These are phyloP conservation scores for Cyphomyrus discorhynchus DNA, from an alignment of 2,113 vertebrate species.

Conservation along the genomic window DNA sequence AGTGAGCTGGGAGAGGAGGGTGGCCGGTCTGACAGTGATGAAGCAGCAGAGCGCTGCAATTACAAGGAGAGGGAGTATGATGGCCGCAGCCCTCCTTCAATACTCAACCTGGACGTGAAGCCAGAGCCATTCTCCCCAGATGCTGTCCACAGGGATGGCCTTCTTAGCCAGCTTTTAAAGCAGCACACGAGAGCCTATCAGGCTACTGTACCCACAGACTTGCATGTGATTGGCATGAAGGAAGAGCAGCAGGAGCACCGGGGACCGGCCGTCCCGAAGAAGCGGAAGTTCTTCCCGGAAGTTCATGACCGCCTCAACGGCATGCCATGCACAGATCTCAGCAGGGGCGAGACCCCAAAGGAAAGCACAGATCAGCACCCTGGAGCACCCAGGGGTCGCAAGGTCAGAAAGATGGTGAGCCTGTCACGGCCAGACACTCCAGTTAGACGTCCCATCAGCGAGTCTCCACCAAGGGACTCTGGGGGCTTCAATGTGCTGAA, in stretches of 20 bases:
- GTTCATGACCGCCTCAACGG: conserved; percentile 44
- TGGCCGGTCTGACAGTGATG: conserved; percentile 39
- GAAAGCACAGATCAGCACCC: conserved; percentile 30
- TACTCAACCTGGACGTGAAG: conserved; percentile 56
- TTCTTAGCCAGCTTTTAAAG: conserved; percentile 70
- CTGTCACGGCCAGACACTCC: conserved; percentile 32
- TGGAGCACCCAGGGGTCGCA: conserved; percentile 22
- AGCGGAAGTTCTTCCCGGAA: conserved; percentile 63
- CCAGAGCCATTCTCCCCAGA: conserved; percentile 65
- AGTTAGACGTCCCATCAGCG: conserved; percentile 35
- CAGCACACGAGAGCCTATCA: conserved; percentile 65
- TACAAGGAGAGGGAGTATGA: conserved; percentile 38
- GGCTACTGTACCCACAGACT: conserved; percentile 39
- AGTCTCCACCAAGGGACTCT: conserved; percentile 63
- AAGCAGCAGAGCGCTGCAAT: conserved; percentile 42
- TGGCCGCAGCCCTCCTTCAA: conserved; percentile 51
- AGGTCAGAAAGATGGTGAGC: conserved; percentile 24
- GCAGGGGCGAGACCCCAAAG: conserved; percentile 20
- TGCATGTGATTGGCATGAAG: conserved; percentile 26
- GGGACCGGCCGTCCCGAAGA: conserved; percentile 63
- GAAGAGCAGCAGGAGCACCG: conserved; percentile 33
- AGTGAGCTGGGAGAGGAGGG: conserved; percentile 65
- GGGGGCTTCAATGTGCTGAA: conserved; percentile 81
- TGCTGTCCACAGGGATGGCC: conserved; percentile 69
- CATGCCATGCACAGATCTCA: conserved; percentile 37